phyloP scores from a whole-genome alignment of 2,113 vertebrate species.

The Zosterops hypoxanthus region DNA sequence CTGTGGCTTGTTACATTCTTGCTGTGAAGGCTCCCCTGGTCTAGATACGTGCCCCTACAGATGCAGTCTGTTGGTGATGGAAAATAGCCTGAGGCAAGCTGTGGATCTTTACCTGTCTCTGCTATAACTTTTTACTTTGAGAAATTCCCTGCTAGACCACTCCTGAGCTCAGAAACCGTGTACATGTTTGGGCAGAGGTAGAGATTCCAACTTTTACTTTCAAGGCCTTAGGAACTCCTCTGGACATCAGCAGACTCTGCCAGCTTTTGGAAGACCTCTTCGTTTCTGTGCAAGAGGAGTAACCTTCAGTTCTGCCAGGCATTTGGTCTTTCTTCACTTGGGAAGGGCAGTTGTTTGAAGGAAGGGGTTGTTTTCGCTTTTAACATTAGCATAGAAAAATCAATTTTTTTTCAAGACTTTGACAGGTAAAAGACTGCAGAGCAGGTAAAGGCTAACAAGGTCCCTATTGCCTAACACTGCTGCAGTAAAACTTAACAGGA shows the following conservation, averaged over 20 bases:
- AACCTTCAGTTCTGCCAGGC: neutral
- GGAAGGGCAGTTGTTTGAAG: neutral
- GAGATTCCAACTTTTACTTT: neutral
- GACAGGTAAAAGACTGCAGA: neutral
- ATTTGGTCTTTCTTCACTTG: neutral
- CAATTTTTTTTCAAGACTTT: neutral
- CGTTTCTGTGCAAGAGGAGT: neutral
- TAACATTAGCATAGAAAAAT: neutral
- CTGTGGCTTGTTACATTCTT: neutral
- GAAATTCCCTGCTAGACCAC: conserved; percentile 19
- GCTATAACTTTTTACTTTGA: neutral
- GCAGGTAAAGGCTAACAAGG: neutral
- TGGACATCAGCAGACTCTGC: neutral
- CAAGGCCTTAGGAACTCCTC: neutral
- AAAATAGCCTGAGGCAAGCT: neutral
- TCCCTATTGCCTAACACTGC: neutral
- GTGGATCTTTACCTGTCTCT: neutral
- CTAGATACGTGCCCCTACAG: neutral
- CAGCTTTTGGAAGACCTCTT: neutral
- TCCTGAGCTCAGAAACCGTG: conserved; percentile 1
- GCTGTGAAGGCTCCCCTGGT: neutral
- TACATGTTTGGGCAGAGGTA: conserved; percentile 1
- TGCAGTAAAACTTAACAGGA: neutral
- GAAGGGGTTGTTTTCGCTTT: neutral
- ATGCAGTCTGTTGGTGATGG: neutral